A percentile compares a stretch with the other conserved stretches of the same genome.
phyloP scores from a whole-genome alignment of 2,888 invertebrate genomes.

The Leptinotarsa rubiginosa region DNA sequence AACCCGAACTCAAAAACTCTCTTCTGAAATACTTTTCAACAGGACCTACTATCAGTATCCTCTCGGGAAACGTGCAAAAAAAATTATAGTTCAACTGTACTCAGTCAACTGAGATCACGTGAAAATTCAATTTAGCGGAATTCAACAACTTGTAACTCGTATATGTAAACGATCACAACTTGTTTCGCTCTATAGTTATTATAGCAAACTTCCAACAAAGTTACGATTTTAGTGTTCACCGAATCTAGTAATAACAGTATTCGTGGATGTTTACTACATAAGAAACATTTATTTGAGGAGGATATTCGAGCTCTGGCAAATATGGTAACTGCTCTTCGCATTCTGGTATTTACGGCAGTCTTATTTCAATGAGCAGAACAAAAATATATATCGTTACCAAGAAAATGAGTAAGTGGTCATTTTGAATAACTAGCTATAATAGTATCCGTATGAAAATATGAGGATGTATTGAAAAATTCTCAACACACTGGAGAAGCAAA shows the following conservation, averaged over 20 bases:
- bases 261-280: not conserved
- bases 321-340: not conserved
- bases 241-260: constrained; percentile 12
- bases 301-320: not conserved
- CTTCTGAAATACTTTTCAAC: too few relatives aligned
- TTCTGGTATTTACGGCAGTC: not conserved
- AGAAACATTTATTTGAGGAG: not conserved
- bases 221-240: constrained; percentile 19
- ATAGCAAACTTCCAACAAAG: constrained; percentile 7
- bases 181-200: not conserved
- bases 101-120: too few relatives aligned
- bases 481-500: too few relatives aligned
- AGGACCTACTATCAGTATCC: too few relatives aligned
- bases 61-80: too few relatives aligned
- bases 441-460: too few relatives aligned
- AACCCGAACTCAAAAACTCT: too few relatives aligned
- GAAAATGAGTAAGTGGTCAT: too few relatives aligned
- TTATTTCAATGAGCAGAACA: not conserved
- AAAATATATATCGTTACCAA: not conserved
- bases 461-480: too few relatives aligned
- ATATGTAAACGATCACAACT: not conserved
- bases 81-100: too few relatives aligned
- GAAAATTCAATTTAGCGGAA: too few relatives aligned
- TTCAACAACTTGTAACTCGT: not conserved
- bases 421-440: too few relatives aligned